Evolutionary conservation across 2,113 vertebrate species (phyloP).

Genomic region (Tapirus terrestris): DNA sequence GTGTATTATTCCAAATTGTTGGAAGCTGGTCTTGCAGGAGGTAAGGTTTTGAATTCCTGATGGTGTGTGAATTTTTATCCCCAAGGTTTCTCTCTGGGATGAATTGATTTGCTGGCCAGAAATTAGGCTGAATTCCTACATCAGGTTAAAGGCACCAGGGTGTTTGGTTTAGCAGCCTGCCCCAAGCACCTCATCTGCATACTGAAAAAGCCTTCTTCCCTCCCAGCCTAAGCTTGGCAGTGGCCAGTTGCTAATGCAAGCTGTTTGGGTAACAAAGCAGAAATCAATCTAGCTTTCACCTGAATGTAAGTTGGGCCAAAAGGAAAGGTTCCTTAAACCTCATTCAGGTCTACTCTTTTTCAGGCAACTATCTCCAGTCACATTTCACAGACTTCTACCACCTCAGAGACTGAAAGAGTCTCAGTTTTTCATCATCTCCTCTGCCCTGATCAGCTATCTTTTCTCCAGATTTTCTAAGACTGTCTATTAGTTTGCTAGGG

Average conservation of each 20-base stretch:
- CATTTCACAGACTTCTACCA: not conserved
- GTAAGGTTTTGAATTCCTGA: conserved; percentile 81
- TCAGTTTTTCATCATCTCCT: not conserved
- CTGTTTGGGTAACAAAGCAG: conserved; percentile 72
- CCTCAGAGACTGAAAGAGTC: not conserved
- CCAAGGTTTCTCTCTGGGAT: conserved; percentile 73
- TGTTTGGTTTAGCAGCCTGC: conserved; percentile 69
- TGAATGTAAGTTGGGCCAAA: conserved; percentile 62
- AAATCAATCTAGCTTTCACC: conserved; percentile 67
- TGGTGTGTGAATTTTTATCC: conserved; percentile 81
- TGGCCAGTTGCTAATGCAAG: conserved; percentile 67
- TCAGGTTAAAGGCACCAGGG: conserved; percentile 76
- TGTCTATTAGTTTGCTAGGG: not conserved
- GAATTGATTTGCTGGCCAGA: conserved; percentile 77
- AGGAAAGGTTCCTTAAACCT: conserved; percentile 16
- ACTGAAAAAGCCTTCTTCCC: conserved; percentile 72
- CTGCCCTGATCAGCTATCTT: not conserved
- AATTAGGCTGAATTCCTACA: conserved; percentile 76
- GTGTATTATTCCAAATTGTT: conserved; percentile 80
- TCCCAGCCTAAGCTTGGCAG: conserved; percentile 60
- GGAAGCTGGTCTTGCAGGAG: conserved; percentile 78
- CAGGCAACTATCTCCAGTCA: not conserved
- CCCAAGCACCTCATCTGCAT: conserved; percentile 68
- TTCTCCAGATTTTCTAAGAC: conserved; percentile 1
- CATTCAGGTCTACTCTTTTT: not conserved